Evolutionary conservation across 2,888 invertebrate genomes (phyloP).

Genomic region (Acanthosepion esculentum): DNA sequence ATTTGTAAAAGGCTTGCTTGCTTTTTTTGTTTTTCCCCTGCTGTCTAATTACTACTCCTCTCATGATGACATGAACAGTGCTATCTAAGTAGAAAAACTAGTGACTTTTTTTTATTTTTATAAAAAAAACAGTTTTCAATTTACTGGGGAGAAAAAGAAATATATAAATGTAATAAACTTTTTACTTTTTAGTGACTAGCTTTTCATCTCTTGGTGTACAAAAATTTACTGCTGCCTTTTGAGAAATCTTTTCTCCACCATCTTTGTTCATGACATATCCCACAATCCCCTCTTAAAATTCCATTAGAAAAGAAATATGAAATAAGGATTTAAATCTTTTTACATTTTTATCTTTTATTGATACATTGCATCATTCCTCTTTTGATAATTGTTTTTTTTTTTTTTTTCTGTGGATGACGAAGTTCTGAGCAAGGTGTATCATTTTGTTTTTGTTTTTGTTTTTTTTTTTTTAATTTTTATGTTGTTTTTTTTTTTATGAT

Average conservation of each 20-base stretch:
- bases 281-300: neutral
- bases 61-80: no score
- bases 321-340: neutral
- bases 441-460: neutral
- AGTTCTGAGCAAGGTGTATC: slow-evolving; percentile 3
- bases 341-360: neutral
- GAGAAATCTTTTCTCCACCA: neutral
- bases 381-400: neutral
- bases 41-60: no score
- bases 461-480: neutral
- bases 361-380: neutral
- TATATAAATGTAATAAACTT: no score
- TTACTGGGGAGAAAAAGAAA: no score
- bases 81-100: no score
- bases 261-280: neutral
- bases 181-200: neutral
- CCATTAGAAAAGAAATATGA: neutral
- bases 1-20: no score
- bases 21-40: no score
- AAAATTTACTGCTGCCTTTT: slow-evolving; percentile 12
- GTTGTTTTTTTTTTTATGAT: neutral
- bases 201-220: neutral
- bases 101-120: no score
- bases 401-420: neutral
- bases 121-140: no score